phyloP scores from a whole-genome alignment of 2,888 invertebrate species.

The Rhagonycha fulva region DNA sequence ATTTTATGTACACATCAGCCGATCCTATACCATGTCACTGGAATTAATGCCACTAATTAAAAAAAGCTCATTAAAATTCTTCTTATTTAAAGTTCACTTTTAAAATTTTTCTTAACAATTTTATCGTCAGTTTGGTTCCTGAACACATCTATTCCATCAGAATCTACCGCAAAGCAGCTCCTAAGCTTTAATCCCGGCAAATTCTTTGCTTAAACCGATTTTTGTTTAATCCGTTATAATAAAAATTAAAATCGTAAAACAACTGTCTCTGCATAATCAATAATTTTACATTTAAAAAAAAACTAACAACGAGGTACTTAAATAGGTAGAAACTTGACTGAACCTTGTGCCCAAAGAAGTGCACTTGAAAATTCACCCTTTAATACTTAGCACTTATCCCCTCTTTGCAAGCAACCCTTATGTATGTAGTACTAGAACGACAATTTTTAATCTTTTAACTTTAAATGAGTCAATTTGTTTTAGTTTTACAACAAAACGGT shows the following conservation, averaged over 20 bases:
- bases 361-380: slow-evolving; percentile 21
- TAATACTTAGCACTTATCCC: slow-evolving; percentile 21
- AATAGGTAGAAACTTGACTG: background rate
- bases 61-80: slow-evolving; percentile 1
- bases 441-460: background rate
- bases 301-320: background rate
- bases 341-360: background rate
- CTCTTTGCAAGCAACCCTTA: slow-evolving; percentile 7
- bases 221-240: background rate
- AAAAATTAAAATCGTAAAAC: background rate
- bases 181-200: background rate
- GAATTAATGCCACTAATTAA: background rate
- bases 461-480: background rate
- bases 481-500: background rate
- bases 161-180: slow-evolving; percentile 5
- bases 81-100: background rate
- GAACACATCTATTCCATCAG: slow-evolving; percentile 18
- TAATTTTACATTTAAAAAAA: background rate
- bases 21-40: background rate
- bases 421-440: background rate
- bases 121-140: background rate
- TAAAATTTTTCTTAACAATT: background rate
- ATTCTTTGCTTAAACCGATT: background rate
- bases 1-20: background rate
- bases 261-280: background rate